Conservation (phyloP, 2,888 invertebrate genomes). For the Itoplectis maculator region DNA sequence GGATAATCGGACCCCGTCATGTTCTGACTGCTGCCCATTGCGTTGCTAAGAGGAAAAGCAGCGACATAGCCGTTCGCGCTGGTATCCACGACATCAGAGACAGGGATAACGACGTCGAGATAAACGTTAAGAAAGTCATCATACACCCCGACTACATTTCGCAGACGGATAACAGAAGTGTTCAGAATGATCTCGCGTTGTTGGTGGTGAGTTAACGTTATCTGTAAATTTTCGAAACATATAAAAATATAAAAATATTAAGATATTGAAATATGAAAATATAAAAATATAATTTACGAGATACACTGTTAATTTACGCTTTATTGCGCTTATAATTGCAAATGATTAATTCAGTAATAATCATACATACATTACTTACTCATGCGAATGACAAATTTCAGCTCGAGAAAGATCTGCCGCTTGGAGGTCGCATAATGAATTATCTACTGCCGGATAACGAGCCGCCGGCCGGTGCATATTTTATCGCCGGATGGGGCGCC, state of each 20-base stretch:
- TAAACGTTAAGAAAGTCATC: not conserved
- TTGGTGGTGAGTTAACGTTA: not conserved
- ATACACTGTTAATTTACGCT: too few species aligned
- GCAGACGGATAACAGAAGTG: not conserved
- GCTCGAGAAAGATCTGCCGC: not conserved
- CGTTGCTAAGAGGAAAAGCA: not conserved
- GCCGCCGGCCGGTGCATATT: not conserved
- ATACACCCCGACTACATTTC: not conserved
- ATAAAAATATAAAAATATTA: too few species aligned
- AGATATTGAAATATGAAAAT: too few species aligned
- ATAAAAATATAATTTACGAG: too few species aligned
- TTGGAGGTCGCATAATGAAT: not conserved
- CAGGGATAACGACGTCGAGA: not conserved
- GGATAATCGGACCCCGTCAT: not conserved
- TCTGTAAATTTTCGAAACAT: not conserved
- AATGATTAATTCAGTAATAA: too few species aligned
- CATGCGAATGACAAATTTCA: not conserved
- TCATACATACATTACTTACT: too few species aligned
- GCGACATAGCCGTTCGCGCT: not conserved
- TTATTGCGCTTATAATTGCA: too few species aligned
- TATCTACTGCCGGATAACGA: not conserved
- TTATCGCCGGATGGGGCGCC: not conserved
- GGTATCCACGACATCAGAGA: conserved; percentile 2
- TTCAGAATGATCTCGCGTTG: not conserved
- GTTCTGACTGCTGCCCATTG: conserved; percentile 1